Conservation (phyloP, 2,888 invertebrate genomes). For the Timema cristinae region DNA sequence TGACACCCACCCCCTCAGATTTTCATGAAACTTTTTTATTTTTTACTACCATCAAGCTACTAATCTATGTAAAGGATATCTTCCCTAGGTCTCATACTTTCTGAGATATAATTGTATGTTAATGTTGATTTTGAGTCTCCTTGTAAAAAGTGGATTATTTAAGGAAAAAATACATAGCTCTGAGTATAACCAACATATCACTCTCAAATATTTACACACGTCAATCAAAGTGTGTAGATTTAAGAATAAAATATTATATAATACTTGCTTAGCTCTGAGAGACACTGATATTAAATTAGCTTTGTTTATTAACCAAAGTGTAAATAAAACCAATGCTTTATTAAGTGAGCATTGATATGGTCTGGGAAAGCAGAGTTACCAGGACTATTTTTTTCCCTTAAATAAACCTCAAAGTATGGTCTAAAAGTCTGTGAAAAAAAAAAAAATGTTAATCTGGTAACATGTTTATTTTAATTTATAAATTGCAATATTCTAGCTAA, state of each 20-base stretch:
- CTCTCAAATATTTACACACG: background rate
- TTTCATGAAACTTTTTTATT: too few species aligned
- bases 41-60: too few species aligned
- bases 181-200: background rate
- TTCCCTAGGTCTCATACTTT: too few species aligned
- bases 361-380: background rate
- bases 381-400: conserved; percentile 5
- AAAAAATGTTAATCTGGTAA: background rate
- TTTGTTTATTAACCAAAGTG: background rate
- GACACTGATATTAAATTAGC: background rate
- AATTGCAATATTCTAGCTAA: conserved; percentile 3
- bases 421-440: background rate
- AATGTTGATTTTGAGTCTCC: background rate
- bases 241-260: conserved; percentile 6
- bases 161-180: background rate
- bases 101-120: background rate
- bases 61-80: too few species aligned
- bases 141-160: background rate
- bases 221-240: background rate
- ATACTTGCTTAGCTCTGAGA: background rate
- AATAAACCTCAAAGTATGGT: conserved; percentile 2
- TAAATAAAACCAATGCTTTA: background rate
- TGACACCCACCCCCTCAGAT: too few species aligned
- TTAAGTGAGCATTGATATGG: background rate
- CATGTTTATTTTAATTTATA: conserved; percentile 3